Evolutionary conservation across 2,113 vertebrate genomes (phyloP), one percentile per base, ranked within the genome.

Genomic region (Seriola rivoliana): DNA sequence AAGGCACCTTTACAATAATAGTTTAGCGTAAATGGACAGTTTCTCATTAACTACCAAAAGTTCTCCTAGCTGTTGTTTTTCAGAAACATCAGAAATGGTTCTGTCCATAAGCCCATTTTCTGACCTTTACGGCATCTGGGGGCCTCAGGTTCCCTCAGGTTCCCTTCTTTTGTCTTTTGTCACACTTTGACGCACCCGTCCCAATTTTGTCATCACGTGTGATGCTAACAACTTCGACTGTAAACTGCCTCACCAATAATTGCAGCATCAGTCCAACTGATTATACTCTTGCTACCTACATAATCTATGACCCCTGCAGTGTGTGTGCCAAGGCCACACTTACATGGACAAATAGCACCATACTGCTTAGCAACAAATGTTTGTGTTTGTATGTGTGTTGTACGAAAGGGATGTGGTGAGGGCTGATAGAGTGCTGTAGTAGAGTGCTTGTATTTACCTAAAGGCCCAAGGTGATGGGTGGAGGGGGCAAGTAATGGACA

Each of bases 301-400:
- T 66, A 78, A 78, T 80, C 54, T 71, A 46, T 38, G 68, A 70
- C 40, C 52, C 72, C 82, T 36, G 65, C 34, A 79, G 68, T 23
- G 76, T 75, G 69, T 71, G 34, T 62, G 68, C 58, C 74, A 68
- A 71, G 65, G 65, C 81, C 72, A 80, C 36, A 17, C 50, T 83
- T 48, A 66, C 46, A 48, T 75, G 64, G 85, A 86, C 70, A 87
- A 81, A 78, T 71, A 68, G 67, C 74, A 76, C 52, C 1, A 8
- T 42, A 85, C 86, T 93, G 90, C 92, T 84, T 89, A 88, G 87
- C 89, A 91, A 93, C 89, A 7, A 59, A 69, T 77, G 81, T 63
- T 32, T 59, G 62, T 63, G 25, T 78, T 0, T 50, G n/a, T 66
- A 40, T 52, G 62, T 54, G 48, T 55, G 29, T 67, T 4, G 3